These are phyloP conservation scores for Drosophila hamatofila DNA, from an alignment of 2,888 invertebrate genomes.

Conservation along the genomic window DNA sequence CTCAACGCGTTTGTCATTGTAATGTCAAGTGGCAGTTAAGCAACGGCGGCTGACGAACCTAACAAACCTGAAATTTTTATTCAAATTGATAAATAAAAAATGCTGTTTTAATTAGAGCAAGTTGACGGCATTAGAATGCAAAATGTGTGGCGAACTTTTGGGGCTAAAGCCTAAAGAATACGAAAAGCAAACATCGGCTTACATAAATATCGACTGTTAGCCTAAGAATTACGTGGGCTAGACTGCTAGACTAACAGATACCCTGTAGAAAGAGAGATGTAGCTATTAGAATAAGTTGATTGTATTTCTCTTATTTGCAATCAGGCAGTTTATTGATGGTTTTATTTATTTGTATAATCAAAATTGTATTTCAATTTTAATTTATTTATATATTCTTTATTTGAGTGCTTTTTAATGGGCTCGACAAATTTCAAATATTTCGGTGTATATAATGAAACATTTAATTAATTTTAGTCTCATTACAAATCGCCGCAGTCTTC, in stretches of 20 bases:
- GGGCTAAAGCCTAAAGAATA: conserved; percentile 8
- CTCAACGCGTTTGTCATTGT: conserved; percentile 13
- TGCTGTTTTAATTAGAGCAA: conserved; percentile 20
- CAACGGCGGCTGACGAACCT: conserved; percentile 16
- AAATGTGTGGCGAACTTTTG: conserved; percentile 25
- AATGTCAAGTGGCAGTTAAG: conserved; percentile 20
- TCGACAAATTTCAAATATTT: not conserved
- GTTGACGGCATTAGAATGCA: conserved; percentile 7
- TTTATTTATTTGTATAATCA: not conserved
- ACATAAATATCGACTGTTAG: conserved; percentile 4
- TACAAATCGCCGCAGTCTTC: conserved; percentile 92
- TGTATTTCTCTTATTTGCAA: not conserved
- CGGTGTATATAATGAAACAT: not conserved
- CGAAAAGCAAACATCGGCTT: not conserved
- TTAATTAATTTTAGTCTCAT: not conserved
- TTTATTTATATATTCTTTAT: not conserved
- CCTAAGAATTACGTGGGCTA: not conserved
- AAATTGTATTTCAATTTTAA: not conserved
- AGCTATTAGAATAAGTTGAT: too few relatives aligned
- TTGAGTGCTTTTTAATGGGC: not conserved
- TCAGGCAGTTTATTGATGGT: not conserved
- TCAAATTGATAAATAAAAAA: conserved; percentile 6
- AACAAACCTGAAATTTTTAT: conserved; percentile 72
- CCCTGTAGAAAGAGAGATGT: not conserved
- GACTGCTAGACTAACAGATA: not conserved